Conservation (phyloP, 2,888 invertebrate genomes). For the Platycheirus rosarum region DNA sequence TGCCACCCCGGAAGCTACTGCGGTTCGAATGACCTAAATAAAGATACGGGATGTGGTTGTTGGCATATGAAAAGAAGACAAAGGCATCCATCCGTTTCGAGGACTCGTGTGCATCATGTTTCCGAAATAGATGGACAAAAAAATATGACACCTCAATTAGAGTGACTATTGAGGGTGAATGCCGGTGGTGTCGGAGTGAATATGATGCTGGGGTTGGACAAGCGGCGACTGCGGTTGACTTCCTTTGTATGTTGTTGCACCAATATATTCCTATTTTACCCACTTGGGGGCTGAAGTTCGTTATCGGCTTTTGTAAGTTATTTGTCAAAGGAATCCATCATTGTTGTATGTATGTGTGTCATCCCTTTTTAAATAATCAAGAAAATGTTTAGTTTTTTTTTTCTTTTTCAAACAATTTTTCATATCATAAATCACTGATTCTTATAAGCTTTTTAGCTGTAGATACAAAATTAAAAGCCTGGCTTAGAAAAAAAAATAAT, state of each 20-base stretch:
- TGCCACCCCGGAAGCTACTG: slow-evolving; percentile 67
- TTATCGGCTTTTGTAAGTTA: slow-evolving; percentile 23
- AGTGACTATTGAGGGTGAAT: slow-evolving; percentile 46
- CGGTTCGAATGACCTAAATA: slow-evolving; percentile 60
- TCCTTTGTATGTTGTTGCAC: slow-evolving; percentile 1
- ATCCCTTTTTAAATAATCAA: slow-evolving; percentile 13
- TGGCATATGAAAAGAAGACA: slow-evolving; percentile 54
- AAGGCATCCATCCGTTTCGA: slow-evolving; percentile 34
- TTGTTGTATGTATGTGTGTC: background rate
- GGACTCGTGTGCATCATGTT: slow-evolving; percentile 57
- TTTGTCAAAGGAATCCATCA: slow-evolving; percentile 13
- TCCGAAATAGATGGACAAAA: slow-evolving; percentile 25
- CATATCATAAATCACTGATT: slow-evolving; percentile 56
- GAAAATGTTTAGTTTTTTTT: background rate
- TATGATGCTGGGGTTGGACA: slow-evolving; percentile 27
- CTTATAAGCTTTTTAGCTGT: slow-evolving; percentile 12
- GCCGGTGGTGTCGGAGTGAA: slow-evolving; percentile 45
- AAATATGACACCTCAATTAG: slow-evolving; percentile 39
- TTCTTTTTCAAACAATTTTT: slow-evolving; percentile 1
- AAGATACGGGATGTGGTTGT: slow-evolving; percentile 65
- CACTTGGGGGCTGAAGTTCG: slow-evolving; percentile 18
- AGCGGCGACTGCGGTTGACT: slow-evolving; percentile 10
- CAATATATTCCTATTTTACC: slow-evolving; percentile 20
- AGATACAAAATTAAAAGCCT: slow-evolving; percentile 36
- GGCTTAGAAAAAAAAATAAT: slow-evolving; percentile 50